phyloP scores from a whole-genome alignment of 1,140 invertebrate species.

The Pseudachorutes palmiensis region DNA sequence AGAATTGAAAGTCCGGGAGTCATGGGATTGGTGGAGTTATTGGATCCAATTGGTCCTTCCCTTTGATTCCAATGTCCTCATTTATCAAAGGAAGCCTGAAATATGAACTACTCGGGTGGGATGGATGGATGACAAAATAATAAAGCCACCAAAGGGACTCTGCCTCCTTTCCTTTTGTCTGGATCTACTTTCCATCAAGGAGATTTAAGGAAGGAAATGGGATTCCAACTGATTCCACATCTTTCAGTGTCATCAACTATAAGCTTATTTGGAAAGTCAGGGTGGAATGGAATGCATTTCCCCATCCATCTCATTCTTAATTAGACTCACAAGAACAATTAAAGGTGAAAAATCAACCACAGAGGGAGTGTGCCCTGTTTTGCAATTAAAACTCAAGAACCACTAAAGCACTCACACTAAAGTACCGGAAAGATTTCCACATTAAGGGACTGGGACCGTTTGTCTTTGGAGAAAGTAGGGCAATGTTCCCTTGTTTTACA shows the following conservation, averaged over 20 bases:
- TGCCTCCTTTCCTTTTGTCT: slow-evolving; percentile 1
- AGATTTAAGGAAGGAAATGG: too few relatives aligned
- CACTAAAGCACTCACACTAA: too few relatives aligned
- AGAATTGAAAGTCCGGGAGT: slow-evolving; percentile 8
- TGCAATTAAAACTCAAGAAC: too few relatives aligned
- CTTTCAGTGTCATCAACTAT: background rate
- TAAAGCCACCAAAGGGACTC: slow-evolving; percentile 9
- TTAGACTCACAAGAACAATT: slow-evolving; percentile 30
- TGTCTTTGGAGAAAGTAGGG: too few relatives aligned
- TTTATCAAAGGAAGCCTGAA: slow-evolving; percentile 10
- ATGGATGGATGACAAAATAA: slow-evolving; percentile 20
- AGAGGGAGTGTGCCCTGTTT: too few relatives aligned
- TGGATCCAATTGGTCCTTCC: background rate
- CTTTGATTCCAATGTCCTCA: background rate
- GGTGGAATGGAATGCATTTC: background rate
- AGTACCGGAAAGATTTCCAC: too few relatives aligned
- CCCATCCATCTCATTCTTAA: background rate
- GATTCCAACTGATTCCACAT: too few relatives aligned
- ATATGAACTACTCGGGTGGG: slow-evolving; percentile 26
- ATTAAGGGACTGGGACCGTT: too few relatives aligned
- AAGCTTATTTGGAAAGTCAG: too few relatives aligned
- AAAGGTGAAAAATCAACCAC: slow-evolving; percentile 28
- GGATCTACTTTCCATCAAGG: background rate
- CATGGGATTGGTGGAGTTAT: too few relatives aligned
- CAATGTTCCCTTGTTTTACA: too few relatives aligned